Percentiles rank a stretch among this genome's conserved stretches.
Conservation (phyloP, 2,888 invertebrate species). For the Ernsta delagoae region DNA sequence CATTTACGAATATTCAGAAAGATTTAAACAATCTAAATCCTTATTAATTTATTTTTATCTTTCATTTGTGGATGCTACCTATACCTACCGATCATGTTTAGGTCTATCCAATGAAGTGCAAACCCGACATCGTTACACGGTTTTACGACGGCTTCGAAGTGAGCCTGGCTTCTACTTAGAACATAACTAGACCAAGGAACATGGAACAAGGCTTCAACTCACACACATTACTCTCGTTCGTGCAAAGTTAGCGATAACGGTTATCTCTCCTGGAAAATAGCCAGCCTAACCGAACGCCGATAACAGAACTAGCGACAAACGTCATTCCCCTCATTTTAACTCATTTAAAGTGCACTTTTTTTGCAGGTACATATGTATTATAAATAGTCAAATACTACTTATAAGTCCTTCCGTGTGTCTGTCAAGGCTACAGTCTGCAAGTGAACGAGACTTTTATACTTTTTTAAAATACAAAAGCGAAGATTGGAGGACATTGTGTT, state of each 20-base stretch:
- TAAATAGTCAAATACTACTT: not conserved
- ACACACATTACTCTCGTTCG: constrained; percentile 27
- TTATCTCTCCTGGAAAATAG: constrained; percentile 21
- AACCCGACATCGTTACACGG: constrained; percentile 5
- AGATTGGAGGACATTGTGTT: not conserved
- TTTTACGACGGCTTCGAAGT: not conserved
- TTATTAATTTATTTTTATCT: no score
- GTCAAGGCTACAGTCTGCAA: constrained; percentile 5
- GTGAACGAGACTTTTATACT: constrained; percentile 4
- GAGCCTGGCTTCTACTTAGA: constrained; percentile 20
- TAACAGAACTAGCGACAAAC: constrained; percentile 18
- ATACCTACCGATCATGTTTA: no score
- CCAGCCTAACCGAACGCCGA: constrained; percentile 17
- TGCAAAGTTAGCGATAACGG: constrained; percentile 31
- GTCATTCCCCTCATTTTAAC: constrained; percentile 4
- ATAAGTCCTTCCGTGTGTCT: no score
- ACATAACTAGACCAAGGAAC: constrained; percentile 31
- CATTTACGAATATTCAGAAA: constrained; percentile 12
- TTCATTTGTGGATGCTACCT: no score
- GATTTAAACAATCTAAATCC: not conserved
- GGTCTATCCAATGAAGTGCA: constrained; percentile 2
- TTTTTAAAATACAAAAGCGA: constrained; percentile 12
- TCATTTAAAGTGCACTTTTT: not conserved
- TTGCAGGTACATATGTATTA: no score
- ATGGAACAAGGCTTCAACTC: constrained; percentile 27